Base-by-base conservation (phyloP, 1,140 invertebrate genomes). In the Pseudomyrmex pallidus region DNA sequence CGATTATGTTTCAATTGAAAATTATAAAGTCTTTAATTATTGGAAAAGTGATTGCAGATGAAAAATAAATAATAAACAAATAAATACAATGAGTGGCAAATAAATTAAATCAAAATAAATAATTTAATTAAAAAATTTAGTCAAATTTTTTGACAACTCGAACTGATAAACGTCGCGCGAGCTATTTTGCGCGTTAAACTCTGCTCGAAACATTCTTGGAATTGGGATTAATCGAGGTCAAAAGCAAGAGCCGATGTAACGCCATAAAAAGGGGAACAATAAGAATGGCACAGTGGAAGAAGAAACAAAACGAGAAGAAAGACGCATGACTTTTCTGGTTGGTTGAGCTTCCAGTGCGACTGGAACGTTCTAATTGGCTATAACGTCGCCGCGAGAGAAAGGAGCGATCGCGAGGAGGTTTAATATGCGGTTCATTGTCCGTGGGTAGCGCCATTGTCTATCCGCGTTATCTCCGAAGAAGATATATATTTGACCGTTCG, bases 371-470 rank as follows among this genome's bases (percentile, higher is more conserved):
- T 80, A 80, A 80, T 72, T 80, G 76, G 76, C 66, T 80, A 80
- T 80, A 80, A 80, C 61, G 76, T 80, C 66, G 44, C 20, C 54
- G 50, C 22, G 64, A 59, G 22, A 25, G 17, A 68, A 35, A 46
- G 66, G 12, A 17, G 44, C 22, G 22, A 80, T 70, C 64, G 50
- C 56, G 48, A 80, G 44, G 5, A 35, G 76, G 72, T 72, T 80
- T 80, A 80, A 80, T 80, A 80, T 80, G 76, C 66, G 66, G 50
- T 35, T 66, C 76, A 80, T 80, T 80, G 76, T 80, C 44, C 76
- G 61, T 35, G 72, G 76, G 61, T 48, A 54, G 50, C 25, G 12
- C 66, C 12, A 80, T 80, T 80, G 76, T 80, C 66, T 80, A 70
- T 61, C 20, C 57, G 44, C 44, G n/a, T 70, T 70, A 52, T 13